phyloP scores from a whole-genome alignment of 2,113 vertebrate genomes.

The Perognathus longimembris region DNA sequence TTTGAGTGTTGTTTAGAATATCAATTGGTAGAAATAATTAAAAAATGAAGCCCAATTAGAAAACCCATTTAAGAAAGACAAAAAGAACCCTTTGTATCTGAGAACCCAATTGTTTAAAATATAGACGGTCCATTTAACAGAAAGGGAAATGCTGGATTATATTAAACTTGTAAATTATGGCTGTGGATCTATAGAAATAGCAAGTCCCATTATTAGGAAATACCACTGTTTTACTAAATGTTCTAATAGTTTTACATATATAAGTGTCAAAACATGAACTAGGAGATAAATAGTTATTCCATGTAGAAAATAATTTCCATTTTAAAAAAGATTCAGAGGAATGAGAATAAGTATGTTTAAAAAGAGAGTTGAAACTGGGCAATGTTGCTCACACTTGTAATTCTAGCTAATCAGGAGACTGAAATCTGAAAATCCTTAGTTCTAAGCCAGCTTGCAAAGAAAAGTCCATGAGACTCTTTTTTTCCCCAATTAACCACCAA shows the following conservation, averaged over 20 bases:
- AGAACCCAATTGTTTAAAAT: neutral
- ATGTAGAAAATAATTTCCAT: neutral
- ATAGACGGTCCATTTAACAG: neutral
- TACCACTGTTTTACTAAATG: neutral
- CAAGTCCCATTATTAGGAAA: neutral
- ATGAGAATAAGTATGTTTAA: neutral
- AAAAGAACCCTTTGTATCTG: neutral
- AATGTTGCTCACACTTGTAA: too few relatives aligned
- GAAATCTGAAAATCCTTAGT: too few relatives aligned
- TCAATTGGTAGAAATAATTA: neutral
- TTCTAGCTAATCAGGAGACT: too few relatives aligned
- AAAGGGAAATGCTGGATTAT: neutral
- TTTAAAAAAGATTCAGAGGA: neutral
- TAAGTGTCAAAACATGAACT: neutral
- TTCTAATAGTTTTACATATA: neutral
- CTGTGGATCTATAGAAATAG: neutral
- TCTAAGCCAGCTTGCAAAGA: too few relatives aligned
- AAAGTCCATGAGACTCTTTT: too few relatives aligned
- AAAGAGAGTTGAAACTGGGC: neutral
- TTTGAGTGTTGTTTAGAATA: slow-evolving; percentile 26
- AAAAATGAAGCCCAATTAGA: neutral
- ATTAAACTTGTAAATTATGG: slow-evolving; percentile 44
- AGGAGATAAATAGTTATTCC: slow-evolving; percentile 28
- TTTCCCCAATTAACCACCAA: too few relatives aligned
- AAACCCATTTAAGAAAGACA: neutral